Percentiles rank a stretch among this genome's conserved stretches.
Evolutionary conservation across 2,888 invertebrate species (phyloP).

Genomic region (Calameuta idolon): DNA sequence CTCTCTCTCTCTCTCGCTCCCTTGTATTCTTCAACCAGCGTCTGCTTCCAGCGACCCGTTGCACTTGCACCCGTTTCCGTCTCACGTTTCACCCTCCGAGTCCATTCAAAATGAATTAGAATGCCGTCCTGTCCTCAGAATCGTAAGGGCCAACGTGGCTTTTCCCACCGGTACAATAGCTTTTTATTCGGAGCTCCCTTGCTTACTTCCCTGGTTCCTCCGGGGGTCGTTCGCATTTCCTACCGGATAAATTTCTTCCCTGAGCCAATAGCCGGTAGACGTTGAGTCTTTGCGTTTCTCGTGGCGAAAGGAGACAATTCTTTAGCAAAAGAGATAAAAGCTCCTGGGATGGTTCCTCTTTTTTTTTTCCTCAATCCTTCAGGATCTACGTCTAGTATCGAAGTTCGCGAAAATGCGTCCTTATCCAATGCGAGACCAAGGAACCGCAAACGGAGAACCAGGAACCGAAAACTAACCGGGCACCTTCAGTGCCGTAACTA

Average conservation of each 20-base stretch:
- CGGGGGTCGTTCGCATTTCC: neutral
- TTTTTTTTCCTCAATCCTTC: neutral
- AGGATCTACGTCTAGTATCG: neutral
- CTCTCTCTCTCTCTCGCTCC: slow-evolving; percentile 27
- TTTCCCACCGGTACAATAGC: slow-evolving; percentile 46
- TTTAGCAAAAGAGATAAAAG: neutral
- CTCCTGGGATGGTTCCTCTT: neutral
- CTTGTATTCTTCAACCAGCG: slow-evolving; percentile 27
- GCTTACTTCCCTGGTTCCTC: slow-evolving; percentile 9
- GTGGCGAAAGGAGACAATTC: neutral
- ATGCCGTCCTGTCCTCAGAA: slow-evolving; percentile 24
- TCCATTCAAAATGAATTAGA: slow-evolving; percentile 39
- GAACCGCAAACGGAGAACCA: neutral
- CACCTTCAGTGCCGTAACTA: slow-evolving; percentile 44
- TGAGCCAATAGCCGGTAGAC: neutral
- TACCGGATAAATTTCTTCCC: neutral
- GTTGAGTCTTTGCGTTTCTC: neutral
- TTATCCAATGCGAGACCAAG: neutral
- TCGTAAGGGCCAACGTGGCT: slow-evolving; percentile 44
- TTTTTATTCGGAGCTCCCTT: slow-evolving; percentile 27
- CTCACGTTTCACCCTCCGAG: slow-evolving; percentile 48
- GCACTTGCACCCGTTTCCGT: slow-evolving; percentile 56
- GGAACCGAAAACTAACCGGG: neutral
- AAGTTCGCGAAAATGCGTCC: too few species aligned
- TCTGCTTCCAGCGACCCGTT: slow-evolving; percentile 31